These are phyloP conservation scores for Naso thynnoides DNA, from an alignment of 2,797 vertebrate species.

Conservation along the genomic window DNA sequence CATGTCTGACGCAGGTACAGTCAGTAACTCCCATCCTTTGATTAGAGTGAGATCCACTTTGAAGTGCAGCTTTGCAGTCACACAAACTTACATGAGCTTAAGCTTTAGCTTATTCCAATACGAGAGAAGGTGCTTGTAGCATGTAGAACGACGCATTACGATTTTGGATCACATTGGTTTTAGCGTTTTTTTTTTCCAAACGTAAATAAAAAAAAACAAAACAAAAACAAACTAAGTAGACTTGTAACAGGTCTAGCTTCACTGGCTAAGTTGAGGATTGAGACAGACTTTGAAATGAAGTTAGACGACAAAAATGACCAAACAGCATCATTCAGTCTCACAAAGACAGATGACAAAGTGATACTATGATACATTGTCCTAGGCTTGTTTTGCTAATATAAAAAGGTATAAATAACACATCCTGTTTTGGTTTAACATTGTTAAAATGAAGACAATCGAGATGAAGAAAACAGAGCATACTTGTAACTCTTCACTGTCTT, in stretches of 20 bases:
- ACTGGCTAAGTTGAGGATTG: conserved; percentile 70
- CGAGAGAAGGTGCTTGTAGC: conserved; percentile 65
- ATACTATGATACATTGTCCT: conserved; percentile 48
- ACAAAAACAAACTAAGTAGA: conserved; percentile 37
- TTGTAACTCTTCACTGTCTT: conserved; percentile 57
- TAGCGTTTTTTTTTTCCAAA: conserved; percentile 73
- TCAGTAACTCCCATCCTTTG: conserved; percentile 19
- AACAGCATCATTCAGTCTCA: conserved; percentile 68
- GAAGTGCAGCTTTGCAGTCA: conserved; percentile 76
- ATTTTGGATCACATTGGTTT: conserved; percentile 74
- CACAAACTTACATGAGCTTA: conserved; percentile 69
- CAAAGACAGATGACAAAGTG: conserved; percentile 49
- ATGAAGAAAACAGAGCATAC: conserved; percentile 53
- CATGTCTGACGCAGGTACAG: conserved; percentile 38
- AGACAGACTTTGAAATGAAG: conserved; percentile 49
- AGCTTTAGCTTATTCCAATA: conserved; percentile 77
- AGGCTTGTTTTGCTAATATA: conserved; percentile 72
- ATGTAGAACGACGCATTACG: conserved; percentile 43
- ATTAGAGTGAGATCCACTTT: conserved; percentile 69
- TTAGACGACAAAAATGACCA: conserved; percentile 61
- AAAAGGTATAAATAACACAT: conserved; percentile 79
- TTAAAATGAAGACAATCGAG: conserved; percentile 48
- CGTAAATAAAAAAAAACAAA: conserved; percentile 26
- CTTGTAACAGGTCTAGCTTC: conserved; percentile 65
- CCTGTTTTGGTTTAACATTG: conserved; percentile 72